Evolutionary conservation across 2,888 invertebrate species (phyloP).

Genomic region (Adineta ricciae): DNA sequence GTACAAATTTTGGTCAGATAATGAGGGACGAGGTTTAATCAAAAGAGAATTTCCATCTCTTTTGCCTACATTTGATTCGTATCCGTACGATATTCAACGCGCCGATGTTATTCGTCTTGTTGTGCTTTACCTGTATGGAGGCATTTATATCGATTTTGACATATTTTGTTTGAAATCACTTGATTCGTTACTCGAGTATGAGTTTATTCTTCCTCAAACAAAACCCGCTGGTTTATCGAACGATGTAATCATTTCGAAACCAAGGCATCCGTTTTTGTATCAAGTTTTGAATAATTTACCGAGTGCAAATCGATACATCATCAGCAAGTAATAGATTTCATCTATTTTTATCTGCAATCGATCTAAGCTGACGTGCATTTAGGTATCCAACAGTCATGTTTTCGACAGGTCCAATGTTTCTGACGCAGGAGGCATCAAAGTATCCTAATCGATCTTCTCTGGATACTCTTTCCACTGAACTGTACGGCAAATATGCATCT

Average conservation of each 20-base stretch:
- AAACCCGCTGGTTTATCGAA: slow-evolving; percentile 35
- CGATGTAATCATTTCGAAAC: slow-evolving; percentile 31
- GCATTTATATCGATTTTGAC: slow-evolving; percentile 36
- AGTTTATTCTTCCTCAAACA: slow-evolving; percentile 33
- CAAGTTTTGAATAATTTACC: not conserved
- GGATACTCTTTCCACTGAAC: not conserved
- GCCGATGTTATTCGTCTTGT: slow-evolving; percentile 35
- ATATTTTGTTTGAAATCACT: slow-evolving; percentile 18
- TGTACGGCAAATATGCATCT: not conserved
- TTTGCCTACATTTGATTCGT: slow-evolving; percentile 33
- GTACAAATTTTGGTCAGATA: slow-evolving; percentile 35
- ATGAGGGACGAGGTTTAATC: slow-evolving; percentile 30
- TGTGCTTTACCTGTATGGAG: slow-evolving; percentile 35
- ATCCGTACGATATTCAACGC: slow-evolving; percentile 35
- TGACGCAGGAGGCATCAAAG: slow-evolving; percentile 7
- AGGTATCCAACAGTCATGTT: slow-evolving; percentile 35
- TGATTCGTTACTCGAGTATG: not conserved
- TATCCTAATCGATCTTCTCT: not conserved
- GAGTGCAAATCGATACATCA: not conserved
- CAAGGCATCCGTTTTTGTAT: slow-evolving; percentile 25
- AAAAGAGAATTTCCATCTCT: slow-evolving; percentile 35
- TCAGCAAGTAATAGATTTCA: not conserved
- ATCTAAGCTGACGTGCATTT: not conserved
- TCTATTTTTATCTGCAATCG: too few species aligned
- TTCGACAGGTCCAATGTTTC: slow-evolving; percentile 35